These are phyloP conservation scores for Lucilia cuprina DNA, from an alignment of 1,140 invertebrate genomes.

Conservation along the genomic window DNA sequence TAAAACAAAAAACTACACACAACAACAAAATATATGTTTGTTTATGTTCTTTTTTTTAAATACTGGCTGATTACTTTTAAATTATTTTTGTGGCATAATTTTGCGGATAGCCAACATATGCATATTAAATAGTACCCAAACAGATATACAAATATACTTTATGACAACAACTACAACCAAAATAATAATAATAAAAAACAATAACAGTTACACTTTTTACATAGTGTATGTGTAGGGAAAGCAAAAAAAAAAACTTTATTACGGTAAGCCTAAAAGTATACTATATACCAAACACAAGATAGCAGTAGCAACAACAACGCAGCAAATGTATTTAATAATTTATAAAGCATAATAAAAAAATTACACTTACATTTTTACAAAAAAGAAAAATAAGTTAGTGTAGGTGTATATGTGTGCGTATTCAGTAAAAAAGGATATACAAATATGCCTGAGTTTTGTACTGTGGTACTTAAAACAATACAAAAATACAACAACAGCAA, in stretches of 20 bases:
- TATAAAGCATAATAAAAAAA: conserved; percentile 43
- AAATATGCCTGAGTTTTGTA: neutral
- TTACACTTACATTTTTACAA: neutral
- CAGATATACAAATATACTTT: neutral
- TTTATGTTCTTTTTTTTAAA: neutral
- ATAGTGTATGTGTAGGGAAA: too few species aligned
- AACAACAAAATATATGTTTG: conserved; percentile 24
- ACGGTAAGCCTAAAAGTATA: conserved; percentile 51
- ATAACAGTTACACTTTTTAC: neutral
- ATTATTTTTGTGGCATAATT: conserved; percentile 62
- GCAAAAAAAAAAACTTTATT: conserved; percentile 36
- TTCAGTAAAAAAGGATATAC: neutral
- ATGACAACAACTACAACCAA: neutral
- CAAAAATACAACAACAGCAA: neutral
- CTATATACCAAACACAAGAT: conserved; percentile 41
- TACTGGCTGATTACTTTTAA: conserved; percentile 59
- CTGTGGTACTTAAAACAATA: conserved; percentile 5
- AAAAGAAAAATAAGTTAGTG: neutral
- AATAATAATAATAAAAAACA: neutral
- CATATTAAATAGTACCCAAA: conserved; percentile 39
- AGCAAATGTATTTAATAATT: conserved; percentile 61
- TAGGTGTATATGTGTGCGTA: neutral
- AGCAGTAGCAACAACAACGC: conserved; percentile 38
- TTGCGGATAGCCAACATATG: conserved; percentile 42
- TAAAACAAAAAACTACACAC: neutral